Conservation (phyloP, 1,140 invertebrate genomes). For the Drosophila nikananu region DNA sequence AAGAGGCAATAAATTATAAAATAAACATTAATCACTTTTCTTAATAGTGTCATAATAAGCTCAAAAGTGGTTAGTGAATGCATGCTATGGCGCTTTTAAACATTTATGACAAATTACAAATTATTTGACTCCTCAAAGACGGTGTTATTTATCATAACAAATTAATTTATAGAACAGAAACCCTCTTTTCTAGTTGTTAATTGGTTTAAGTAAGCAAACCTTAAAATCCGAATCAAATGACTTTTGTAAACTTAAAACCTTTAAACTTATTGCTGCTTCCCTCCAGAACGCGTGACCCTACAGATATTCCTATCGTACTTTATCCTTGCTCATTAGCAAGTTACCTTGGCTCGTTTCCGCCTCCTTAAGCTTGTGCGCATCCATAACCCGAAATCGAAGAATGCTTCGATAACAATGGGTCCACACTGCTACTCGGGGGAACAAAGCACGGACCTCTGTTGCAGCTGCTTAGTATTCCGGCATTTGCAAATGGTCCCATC, state of each 20-base stretch:
- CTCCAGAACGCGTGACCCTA: neutral
- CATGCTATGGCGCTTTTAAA: too few relatives aligned
- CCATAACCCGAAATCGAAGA: constrained; percentile 21
- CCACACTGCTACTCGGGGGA: constrained; percentile 11
- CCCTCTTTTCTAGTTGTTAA: too few relatives aligned
- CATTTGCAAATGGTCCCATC: constrained; percentile 47
- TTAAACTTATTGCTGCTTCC: neutral
- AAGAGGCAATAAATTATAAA: too few relatives aligned
- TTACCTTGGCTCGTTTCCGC: constrained; percentile 29
- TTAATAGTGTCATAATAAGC: too few relatives aligned
- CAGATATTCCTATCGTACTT: neutral
- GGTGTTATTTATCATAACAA: too few relatives aligned
- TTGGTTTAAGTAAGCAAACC: too few relatives aligned
- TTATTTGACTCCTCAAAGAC: too few relatives aligned
- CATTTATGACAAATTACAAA: too few relatives aligned
- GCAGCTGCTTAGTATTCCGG: constrained; percentile 22
- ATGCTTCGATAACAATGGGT: constrained; percentile 14
- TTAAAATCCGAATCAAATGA: neutral
- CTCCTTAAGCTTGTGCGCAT: constrained; percentile 27
- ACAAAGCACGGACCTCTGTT: constrained; percentile 11
- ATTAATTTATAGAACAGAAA: too few relatives aligned
- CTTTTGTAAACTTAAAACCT: neutral
- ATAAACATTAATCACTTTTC: too few relatives aligned
- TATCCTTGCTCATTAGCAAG: constrained; percentile 16
- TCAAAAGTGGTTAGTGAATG: too few relatives aligned